Conservation (phyloP, 2,797 vertebrate species). For the Lutra lutra region DNA sequence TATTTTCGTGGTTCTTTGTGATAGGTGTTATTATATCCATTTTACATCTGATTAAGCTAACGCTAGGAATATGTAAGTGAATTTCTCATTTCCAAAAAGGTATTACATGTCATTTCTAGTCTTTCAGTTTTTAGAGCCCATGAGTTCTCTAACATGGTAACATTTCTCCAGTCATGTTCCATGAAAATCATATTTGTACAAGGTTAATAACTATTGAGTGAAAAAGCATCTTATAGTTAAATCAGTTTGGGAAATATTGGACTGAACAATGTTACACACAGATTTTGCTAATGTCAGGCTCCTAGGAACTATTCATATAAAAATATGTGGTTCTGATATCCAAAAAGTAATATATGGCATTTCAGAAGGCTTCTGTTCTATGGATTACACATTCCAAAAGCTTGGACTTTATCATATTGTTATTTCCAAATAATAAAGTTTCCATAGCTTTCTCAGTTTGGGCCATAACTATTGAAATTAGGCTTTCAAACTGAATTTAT, state of each 20-base stretch:
- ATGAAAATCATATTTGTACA: not conserved
- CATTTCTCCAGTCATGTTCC: not conserved
- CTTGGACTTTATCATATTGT: not conserved
- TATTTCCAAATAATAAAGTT: not conserved
- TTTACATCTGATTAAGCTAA: not conserved
- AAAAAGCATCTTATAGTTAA: not conserved
- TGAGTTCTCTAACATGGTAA: not conserved
- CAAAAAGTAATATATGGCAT: not conserved
- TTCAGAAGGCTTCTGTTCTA: not conserved
- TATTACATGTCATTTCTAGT: not conserved
- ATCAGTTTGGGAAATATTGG: not conserved
- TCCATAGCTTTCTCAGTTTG: not conserved
- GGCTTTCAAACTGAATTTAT: not conserved
- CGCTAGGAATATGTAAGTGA: not conserved
- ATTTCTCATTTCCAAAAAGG: not conserved
- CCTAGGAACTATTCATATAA: not conserved
- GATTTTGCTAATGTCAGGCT: not conserved
- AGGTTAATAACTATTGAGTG: not conserved
- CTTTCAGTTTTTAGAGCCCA: not conserved
- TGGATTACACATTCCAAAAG: not conserved
- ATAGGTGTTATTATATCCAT: not conserved
- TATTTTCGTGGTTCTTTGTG: not conserved
- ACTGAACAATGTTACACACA: not conserved
- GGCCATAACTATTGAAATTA: not conserved
- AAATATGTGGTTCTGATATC: not conserved